Evolutionary conservation across 1,140 invertebrate species (phyloP).

Genomic region (Macrostomum lignano): DNA sequence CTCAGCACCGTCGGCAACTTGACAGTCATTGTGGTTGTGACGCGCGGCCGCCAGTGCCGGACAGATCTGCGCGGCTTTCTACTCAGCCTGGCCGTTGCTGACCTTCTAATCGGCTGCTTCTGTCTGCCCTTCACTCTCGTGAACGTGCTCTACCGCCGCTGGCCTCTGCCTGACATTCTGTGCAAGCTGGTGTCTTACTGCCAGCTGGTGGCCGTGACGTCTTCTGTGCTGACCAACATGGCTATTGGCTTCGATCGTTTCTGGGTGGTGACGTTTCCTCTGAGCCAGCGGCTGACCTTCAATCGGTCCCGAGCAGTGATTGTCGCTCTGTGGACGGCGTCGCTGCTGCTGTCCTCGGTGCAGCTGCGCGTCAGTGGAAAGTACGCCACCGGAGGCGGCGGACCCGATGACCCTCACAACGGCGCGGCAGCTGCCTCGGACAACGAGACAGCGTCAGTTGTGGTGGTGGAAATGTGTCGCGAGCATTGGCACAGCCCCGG

Average conservation of each 20-base stretch:
- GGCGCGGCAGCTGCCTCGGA: no score
- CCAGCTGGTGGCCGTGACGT: conserved; percentile 16
- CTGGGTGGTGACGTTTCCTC: conserved; percentile 15
- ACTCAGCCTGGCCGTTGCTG: conserved; percentile 40
- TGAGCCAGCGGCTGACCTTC: conserved; percentile 11
- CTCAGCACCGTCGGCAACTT: no score
- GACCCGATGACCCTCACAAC: no score
- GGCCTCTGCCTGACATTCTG: conserved; percentile 21
- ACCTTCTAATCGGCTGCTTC: conserved; percentile 23
- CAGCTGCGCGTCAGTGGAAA: conserved; percentile 26
- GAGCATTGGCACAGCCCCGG: conserved; percentile 15
- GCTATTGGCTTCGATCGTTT: conserved; percentile 22
- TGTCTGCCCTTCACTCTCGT: conserved; percentile 25
- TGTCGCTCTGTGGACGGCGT: conserved; percentile 27
- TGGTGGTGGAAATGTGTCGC: no score
- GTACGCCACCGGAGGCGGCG: conserved; percentile 14
- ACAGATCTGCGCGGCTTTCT: no score
- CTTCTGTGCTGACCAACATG: conserved; percentile 21
- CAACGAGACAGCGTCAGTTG: no score
- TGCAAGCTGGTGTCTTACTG: conserved; percentile 19
- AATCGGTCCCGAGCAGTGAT: conserved; percentile 18
- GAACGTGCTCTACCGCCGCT: conserved; percentile 11
- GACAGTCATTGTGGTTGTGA: no score
- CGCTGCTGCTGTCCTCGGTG: conserved; percentile 21
- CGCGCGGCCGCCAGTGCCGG: no score